These are phyloP conservation scores for Gryllus bimaculatus DNA, from an alignment of 1,140 invertebrate species.

Conservation along the genomic window DNA sequence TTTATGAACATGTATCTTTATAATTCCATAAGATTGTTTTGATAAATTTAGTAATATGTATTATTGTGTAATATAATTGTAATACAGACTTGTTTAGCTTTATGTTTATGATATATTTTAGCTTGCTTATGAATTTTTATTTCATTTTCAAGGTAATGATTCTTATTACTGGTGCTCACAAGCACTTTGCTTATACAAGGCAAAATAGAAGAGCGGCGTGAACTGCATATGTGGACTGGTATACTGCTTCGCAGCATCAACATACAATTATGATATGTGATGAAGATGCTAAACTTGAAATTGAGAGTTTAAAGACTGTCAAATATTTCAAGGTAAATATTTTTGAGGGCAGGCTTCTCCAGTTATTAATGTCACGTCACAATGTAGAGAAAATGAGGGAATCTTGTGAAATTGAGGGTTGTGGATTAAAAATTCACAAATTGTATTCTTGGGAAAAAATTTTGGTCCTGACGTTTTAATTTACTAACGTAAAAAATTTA, in stretches of 20 bases:
- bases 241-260: conserved; percentile 91
- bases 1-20: no score
- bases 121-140: not conserved
- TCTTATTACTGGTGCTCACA: conserved; percentile 93
- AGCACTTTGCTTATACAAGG: conserved; percentile 92
- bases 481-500: no score
- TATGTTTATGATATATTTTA: not conserved
- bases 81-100: not conserved
- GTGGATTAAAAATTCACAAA: no score
- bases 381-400: no score
- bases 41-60: no score
- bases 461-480: no score
- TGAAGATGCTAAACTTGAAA: conserved; percentile 94
- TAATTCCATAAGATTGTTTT: no score
- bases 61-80: no score
- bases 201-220: conserved; percentile 93
- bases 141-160: conserved; percentile 75
- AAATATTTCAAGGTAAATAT: conserved; percentile 93
- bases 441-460: no score
- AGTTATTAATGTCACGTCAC: no score
- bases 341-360: not conserved
- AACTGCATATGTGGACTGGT: conserved; percentile 99
- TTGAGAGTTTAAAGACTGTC: conserved; percentile 94
- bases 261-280: conserved; percentile 91
- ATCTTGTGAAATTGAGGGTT: no score